These are phyloP conservation scores for Henricia sp. DNA, from an alignment of 53 echinoderm and acorn worm genomes.

Conservation along the genomic window DNA sequence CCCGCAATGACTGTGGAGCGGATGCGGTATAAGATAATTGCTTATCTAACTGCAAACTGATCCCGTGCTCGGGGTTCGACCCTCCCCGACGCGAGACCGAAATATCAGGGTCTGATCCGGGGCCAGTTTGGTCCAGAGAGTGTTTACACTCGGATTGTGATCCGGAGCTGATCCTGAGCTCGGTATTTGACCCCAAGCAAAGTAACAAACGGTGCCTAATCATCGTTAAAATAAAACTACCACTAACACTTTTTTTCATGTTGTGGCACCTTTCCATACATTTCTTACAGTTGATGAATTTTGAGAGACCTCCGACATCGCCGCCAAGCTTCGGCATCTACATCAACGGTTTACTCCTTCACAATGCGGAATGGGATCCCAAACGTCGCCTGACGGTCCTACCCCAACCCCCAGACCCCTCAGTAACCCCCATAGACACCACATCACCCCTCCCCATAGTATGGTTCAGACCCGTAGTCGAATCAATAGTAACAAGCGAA, in stretches of 20 bases:
- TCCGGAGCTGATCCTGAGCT: too few species aligned
- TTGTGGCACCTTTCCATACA: not conserved
- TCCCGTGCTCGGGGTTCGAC: too few species aligned
- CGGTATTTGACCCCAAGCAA: too few species aligned
- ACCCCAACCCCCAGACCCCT: constrained; percentile 31
- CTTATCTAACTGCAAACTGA: too few species aligned
- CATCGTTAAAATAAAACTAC: too few species aligned
- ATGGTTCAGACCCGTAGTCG: constrained; percentile 77
- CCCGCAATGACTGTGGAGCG: too few species aligned
- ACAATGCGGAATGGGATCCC: constrained; percentile 80
- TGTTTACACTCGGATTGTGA: too few species aligned
- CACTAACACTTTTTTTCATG: not conserved
- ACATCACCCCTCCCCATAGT: constrained; percentile 61
- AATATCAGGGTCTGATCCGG: too few species aligned
- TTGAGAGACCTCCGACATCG: constrained; percentile 39
- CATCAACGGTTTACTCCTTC: constrained; percentile 72
- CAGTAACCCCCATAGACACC: not conserved
- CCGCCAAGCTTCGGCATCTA: constrained; percentile 79
- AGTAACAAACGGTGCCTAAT: too few species aligned
- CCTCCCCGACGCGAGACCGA: too few species aligned
- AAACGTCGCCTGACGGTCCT: constrained; percentile 50
- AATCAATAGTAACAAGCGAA: not conserved
- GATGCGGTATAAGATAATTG: too few species aligned
- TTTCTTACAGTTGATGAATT: constrained; percentile 58
- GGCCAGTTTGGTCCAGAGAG: too few species aligned